Conservation (phyloP, 2,113 vertebrate genomes). For the Lathamus discolor region DNA sequence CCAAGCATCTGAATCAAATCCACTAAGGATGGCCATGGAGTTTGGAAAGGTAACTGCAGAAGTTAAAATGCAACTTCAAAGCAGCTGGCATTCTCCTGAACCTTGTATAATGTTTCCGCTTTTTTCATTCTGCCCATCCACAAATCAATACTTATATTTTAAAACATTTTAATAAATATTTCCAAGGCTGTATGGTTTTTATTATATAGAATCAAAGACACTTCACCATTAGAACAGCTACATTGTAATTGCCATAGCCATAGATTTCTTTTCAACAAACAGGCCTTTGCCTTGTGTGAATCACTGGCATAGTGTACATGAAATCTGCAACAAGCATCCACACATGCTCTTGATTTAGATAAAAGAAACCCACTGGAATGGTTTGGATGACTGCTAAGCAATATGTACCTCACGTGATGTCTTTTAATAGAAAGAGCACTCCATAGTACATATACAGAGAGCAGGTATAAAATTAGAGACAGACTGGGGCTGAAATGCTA, state of each 20-base stretch:
- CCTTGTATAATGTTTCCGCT: neutral
- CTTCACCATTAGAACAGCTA: constrained; percentile 44
- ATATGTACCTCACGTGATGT: neutral
- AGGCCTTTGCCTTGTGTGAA: constrained; percentile 48
- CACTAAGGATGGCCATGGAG: neutral
- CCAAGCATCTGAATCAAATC: neutral
- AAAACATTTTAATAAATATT: constrained; percentile 58
- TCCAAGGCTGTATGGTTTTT: constrained; percentile 41
- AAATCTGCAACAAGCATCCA: constrained; percentile 54
- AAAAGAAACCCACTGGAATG: constrained; percentile 54
- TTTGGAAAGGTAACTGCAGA: constrained; percentile 5
- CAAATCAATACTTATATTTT: constrained; percentile 38
- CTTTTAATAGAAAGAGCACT: constrained; percentile 18
- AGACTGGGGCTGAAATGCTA: constrained; percentile 13
- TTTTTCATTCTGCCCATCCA: constrained; percentile 32
- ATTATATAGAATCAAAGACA: constrained; percentile 58
- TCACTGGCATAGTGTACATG: neutral
- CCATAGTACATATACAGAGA: neutral
- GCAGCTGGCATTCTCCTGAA: neutral
- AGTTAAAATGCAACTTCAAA: neutral
- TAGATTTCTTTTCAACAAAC: constrained; percentile 37
- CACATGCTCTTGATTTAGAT: constrained; percentile 70
- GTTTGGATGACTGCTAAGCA: constrained; percentile 33
- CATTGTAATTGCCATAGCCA: constrained; percentile 43
- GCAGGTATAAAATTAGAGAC: constrained; percentile 52